These are phyloP conservation scores for Camponotus pennsylvanicus DNA, from an alignment of 1,140 invertebrate species.

Conservation along the genomic window DNA sequence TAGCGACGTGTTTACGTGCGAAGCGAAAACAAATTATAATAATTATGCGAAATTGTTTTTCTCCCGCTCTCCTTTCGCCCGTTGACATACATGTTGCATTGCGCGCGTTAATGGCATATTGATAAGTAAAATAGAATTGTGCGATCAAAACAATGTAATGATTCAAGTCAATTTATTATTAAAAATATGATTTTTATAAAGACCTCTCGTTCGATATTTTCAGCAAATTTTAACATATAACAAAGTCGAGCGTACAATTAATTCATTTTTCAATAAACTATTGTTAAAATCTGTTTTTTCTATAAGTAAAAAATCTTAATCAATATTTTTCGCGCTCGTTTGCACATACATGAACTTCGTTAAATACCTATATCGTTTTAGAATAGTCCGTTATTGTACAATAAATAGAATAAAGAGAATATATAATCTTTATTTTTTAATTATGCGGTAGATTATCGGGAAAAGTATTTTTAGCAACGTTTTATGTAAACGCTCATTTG, in stretches of 20 bases:
- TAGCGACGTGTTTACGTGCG: slow-evolving; percentile 15
- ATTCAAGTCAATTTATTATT: not conserved
- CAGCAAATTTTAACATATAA: not conserved
- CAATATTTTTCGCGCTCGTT: not conserved
- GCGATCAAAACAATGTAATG: not conserved
- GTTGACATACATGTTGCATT: not conserved
- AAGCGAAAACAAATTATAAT: not conserved
- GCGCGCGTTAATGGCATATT: not conserved
- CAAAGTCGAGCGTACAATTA: not conserved
- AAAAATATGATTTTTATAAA: not conserved
- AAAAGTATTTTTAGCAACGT: slow-evolving; percentile 1
- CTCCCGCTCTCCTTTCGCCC: not conserved
- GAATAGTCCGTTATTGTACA: not conserved
- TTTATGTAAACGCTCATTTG: slow-evolving; percentile 31
- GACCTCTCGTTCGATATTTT: not conserved
- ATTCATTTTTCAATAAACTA: not conserved
- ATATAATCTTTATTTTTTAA: slow-evolving; percentile 37
- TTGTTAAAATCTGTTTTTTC: not conserved
- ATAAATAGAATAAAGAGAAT: slow-evolving; percentile 20
- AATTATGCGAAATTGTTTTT: not conserved
- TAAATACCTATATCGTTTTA: not conserved
- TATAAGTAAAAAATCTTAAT: not conserved
- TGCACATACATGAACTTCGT: not conserved
- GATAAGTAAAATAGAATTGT: not conserved
- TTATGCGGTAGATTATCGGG: slow-evolving; percentile 22